Evolutionary conservation across 2,113 vertebrate genomes (phyloP).

Genomic region (Dicentrarchus labrax): DNA sequence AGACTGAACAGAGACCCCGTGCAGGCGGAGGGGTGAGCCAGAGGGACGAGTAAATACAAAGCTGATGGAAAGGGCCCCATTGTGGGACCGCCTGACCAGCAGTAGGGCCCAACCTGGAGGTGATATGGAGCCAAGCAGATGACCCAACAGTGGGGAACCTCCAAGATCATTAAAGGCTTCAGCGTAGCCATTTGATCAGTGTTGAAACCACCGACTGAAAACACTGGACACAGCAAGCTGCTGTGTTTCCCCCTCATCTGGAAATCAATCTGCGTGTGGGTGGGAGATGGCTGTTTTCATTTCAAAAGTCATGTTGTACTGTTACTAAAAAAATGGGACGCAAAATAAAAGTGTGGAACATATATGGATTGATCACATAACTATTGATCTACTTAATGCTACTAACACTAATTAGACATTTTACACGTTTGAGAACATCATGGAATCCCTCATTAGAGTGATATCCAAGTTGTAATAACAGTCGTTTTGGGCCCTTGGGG

Average conservation of each 20-base stretch:
- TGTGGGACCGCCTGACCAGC: conserved; percentile 70
- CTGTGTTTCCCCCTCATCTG: conserved; percentile 68
- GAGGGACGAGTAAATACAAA: conserved; percentile 80
- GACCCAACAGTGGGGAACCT: conserved; percentile 71
- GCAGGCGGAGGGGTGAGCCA: conserved; percentile 75
- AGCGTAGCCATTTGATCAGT: conserved; percentile 77
- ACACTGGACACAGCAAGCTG: conserved; percentile 73
- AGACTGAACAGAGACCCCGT: conserved; percentile 82
- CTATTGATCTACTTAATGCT: not conserved
- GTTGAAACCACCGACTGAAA: conserved; percentile 74
- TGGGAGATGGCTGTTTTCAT: conserved; percentile 71
- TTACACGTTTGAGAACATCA: not conserved
- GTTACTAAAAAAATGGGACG: conserved; percentile 31
- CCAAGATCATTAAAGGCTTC: conserved; percentile 76
- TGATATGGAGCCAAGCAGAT: conserved; percentile 76
- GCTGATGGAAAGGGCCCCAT: conserved; percentile 73
- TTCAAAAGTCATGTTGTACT: conserved; percentile 74
- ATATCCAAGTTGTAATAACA: not conserved
- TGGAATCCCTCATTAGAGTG: not conserved
- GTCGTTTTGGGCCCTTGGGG: not conserved
- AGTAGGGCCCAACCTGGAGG: conserved; percentile 63
- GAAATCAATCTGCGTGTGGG: conserved; percentile 75
- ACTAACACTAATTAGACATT: not conserved
- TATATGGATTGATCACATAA: conserved; percentile 3
- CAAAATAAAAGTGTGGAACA: conserved; percentile 5